Evolutionary conservation across 1,140 invertebrate genomes (phyloP), one percentile per base, ranked within the genome.

Genomic region (Macrobrachium rosenbergii): DNA sequence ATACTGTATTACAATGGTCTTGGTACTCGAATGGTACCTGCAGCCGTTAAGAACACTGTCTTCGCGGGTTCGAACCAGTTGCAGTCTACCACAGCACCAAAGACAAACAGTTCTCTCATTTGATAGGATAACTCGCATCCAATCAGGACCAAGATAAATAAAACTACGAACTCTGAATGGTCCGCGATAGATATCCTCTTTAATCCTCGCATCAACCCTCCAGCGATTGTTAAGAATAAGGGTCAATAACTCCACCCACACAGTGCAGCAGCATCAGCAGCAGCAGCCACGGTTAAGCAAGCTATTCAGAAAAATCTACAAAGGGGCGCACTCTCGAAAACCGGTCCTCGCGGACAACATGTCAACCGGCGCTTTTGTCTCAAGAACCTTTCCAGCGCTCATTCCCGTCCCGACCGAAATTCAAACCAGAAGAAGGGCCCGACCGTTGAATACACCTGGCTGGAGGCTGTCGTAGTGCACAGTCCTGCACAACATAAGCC

Each of bases 371-470:
- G 19, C 69, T 72, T 28, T 72, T 72, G 69, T 72, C 21, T 72
- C 69, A 23, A 14, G n/a, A 5, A 14, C 69, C 69, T 43, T n/a
- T 72, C 37, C 69, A 72, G 28, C 69, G 69, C 21, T 72, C 69
- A n/a, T 23, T 72, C 69, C 37, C n/a, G 69, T 11, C 14, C 19
- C n/a, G 69, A 12, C 17, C 69, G 69, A 72, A 72, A 72, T 72
- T 72, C 69, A 72, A 72, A 72, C 69, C 69, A 43, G 69, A 72
- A 14, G 69, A 23, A 23, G 69, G 69, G 69, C 23, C 69, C 23
- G 69, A 16, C 69, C 69, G 69, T 72, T 72, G 69, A 72, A 72
- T 72, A 72, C 69, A 72, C 69, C 69, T 72, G 69, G 69, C 69
- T 72, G 21, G 69, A 28, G 69, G 23, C 69, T 72, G 23, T 23